Conservation (phyloP, 2,888 invertebrate genomes). For the Himalopsyche tibetana region DNA sequence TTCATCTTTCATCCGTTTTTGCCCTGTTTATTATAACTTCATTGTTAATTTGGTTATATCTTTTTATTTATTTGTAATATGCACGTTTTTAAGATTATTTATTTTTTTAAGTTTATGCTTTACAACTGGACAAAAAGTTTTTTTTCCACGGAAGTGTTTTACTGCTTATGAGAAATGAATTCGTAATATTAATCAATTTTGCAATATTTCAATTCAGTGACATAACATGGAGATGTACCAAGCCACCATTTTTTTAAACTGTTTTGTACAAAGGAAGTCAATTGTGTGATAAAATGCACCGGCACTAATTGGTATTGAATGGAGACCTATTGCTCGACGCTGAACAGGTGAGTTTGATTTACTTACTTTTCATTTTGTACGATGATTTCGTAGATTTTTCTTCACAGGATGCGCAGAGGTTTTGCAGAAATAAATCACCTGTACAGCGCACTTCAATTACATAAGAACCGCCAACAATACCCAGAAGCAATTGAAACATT, state of each 20-base stretch:
- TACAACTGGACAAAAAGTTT: not conserved
- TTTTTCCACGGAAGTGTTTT: not conserved
- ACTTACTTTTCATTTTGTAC: not conserved
- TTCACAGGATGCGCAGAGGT: not conserved
- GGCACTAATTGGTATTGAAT: slow-evolving; percentile 63
- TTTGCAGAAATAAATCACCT: not conserved
- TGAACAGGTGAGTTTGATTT: slow-evolving; percentile 61
- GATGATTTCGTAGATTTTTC: slow-evolving; percentile 9
- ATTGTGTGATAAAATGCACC: slow-evolving; percentile 62
- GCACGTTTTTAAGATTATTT: not conserved
- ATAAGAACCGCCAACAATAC: no score
- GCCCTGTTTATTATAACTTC: no score
- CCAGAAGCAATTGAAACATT: no score
- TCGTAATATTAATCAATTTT: not conserved
- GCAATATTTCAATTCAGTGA: slow-evolving; percentile 31
- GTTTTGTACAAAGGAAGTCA: slow-evolving; percentile 58
- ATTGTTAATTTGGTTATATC: no score
- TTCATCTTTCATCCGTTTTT: no score
- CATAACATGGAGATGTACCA: slow-evolving; percentile 53
- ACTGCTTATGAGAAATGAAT: not conserved
- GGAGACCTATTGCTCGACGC: slow-evolving; percentile 65
- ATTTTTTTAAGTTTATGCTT: not conserved
- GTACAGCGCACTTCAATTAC: no score
- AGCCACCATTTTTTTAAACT: slow-evolving; percentile 46
- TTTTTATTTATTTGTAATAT: not conserved